Evolutionary conservation across 2,797 vertebrate genomes (phyloP).

Genomic region (Enteromius treurensis): DNA sequence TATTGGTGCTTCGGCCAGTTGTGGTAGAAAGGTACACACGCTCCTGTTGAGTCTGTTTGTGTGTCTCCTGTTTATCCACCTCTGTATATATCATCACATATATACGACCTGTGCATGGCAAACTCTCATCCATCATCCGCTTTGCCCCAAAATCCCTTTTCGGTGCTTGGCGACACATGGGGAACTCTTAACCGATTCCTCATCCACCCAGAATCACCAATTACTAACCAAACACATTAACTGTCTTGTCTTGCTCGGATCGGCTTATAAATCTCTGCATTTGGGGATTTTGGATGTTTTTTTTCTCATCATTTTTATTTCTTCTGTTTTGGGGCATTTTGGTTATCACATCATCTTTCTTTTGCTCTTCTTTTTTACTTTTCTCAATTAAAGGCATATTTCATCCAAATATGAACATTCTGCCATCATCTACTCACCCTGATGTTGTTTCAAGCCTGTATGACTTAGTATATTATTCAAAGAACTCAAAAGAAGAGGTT

Average conservation of each 20-base stretch:
- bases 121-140: slow-evolving; percentile 33
- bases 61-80: slow-evolving; percentile 74
- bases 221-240: slow-evolving; percentile 79
- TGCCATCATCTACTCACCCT: slow-evolving; percentile 4
- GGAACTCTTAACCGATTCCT: slow-evolving; percentile 39
- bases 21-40: slow-evolving; percentile 99
- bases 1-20: slow-evolving; percentile 99
- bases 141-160: slow-evolving; percentile 55
- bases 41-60: slow-evolving; percentile 83
- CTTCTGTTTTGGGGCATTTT: slow-evolving; percentile 18
- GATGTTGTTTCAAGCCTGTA: not conserved
- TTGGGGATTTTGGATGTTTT: slow-evolving; percentile 47
- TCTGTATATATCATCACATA: slow-evolving; percentile 58
- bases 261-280: slow-evolving; percentile 42
- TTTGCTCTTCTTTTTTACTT: slow-evolving; percentile 23
- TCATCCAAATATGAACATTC: slow-evolving; percentile 2
- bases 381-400: not conserved
- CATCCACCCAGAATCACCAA: slow-evolving; percentile 46
- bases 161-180: slow-evolving; percentile 46
- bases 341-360: slow-evolving; percentile 8
- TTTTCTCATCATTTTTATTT: not conserved
- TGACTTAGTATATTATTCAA: not conserved
- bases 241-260: slow-evolving; percentile 65
- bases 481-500: not conserved
- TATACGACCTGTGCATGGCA: slow-evolving; percentile 80